Evolutionary conservation across 2,797 vertebrate species (phyloP).

Genomic region (Phalloptychus januarius): DNA sequence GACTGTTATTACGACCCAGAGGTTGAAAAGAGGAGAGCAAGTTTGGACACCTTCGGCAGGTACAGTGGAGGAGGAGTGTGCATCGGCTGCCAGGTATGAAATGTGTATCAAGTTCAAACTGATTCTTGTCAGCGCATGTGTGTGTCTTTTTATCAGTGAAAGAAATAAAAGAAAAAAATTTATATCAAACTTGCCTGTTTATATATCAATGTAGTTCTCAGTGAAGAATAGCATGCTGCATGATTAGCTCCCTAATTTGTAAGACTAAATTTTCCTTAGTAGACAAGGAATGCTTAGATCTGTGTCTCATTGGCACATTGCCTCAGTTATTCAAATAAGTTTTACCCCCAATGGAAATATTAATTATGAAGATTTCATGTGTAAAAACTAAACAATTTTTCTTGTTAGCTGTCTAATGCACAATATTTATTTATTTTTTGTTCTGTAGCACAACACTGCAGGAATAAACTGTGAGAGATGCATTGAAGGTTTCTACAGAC

Average conservation of each 20-base stretch:
- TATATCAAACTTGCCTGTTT: slow-evolving; percentile 10
- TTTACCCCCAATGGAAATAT: not conserved
- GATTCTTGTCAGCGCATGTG: slow-evolving; percentile 49
- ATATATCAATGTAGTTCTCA: slow-evolving; percentile 3
- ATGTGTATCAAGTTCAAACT: slow-evolving; percentile 62
- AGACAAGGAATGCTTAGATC: not conserved
- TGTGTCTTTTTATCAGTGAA: slow-evolving; percentile 31
- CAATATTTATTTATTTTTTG: slow-evolving; percentile 3
- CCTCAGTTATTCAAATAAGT: not conserved
- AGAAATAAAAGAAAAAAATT: slow-evolving; percentile 7
- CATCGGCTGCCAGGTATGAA: slow-evolving; percentile 91
- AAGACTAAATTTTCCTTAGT: not conserved
- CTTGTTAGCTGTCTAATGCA: not conserved
- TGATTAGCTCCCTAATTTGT: not conserved
- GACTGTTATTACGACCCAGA: slow-evolving; percentile 92
- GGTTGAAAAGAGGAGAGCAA: slow-evolving; percentile 84
- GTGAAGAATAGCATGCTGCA: not conserved
- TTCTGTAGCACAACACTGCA: slow-evolving; percentile 90
- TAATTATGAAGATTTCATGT: not conserved
- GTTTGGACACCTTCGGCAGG: slow-evolving; percentile 87
- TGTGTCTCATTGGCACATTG: not conserved
- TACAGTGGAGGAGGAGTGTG: slow-evolving; percentile 94
- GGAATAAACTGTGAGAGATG: slow-evolving; percentile 94
- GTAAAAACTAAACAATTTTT: not conserved
- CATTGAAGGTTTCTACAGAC: slow-evolving; percentile 86